Evolutionary conservation across 2,113 vertebrate genomes (phyloP), one percentile per base, ranked within the genome.

Genomic region (Cervus canadensis): DNA sequence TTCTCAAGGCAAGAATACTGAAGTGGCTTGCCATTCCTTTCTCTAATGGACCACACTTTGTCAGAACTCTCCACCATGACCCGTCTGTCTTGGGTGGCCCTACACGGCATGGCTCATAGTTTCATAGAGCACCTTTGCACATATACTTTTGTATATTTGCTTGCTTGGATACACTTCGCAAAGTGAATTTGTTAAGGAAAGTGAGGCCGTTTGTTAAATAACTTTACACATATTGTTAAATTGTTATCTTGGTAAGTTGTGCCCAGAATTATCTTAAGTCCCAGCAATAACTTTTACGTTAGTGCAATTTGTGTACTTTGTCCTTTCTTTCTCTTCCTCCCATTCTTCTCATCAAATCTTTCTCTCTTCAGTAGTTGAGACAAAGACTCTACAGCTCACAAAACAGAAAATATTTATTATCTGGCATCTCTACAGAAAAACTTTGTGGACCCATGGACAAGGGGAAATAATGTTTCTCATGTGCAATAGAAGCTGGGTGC

Each of bases 1-100:
- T 21, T 71, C 64, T 71, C 64, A 36, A 11, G 64, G 9, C n/a
- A 36, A 71, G 8, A 71, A 36, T 21, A 71, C 1, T 71, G 17
- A 23, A 71, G 64, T 23, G 64, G n/a, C 2, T 36, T 71, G n/a
- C n/a, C n/a, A 6, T 6, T 71, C n/a, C 17, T n/a, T 71, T 36
- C 19, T 40, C 5, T n/a, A 71, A n/a, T 0, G 8, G 67, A 23
- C 19, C 67, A 36, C 2, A 0, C 12, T 71, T 3, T 71, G 9
- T 71, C 67, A 40, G 67, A 11, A 0, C 64, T 71, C 17, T 23
- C n/a, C n/a, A 12, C 67, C 8, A 1, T 36, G n/a, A 23, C n/a
- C n/a, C 1, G 2, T 7, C 67, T 9, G 0, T 36, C 9, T 71
- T 40, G 67, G n/a, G 19, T 12, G n/a, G 9, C 67, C 67, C 19